phyloP scores from a whole-genome alignment of 2,113 vertebrate species.

The Platanista minor region DNA sequence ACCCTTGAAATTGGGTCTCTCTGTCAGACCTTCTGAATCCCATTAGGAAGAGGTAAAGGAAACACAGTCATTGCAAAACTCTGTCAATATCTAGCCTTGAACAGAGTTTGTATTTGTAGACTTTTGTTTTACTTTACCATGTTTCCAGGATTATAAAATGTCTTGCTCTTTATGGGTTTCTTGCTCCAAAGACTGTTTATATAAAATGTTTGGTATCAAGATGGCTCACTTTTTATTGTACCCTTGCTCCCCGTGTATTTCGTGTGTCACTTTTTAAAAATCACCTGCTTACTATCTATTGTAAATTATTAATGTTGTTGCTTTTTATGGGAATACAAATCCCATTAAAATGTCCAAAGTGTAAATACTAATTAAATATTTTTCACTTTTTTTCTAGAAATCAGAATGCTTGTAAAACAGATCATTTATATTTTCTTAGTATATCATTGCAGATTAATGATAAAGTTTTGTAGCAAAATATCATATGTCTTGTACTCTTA shows the following conservation, averaged over 20 bases:
- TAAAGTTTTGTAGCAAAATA: background rate
- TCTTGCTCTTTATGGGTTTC: background rate
- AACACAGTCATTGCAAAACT: constrained; percentile 16
- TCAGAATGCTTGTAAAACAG: background rate
- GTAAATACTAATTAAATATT: background rate
- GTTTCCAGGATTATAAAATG: background rate
- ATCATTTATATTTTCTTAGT: background rate
- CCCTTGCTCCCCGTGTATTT: background rate
- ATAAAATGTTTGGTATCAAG: background rate
- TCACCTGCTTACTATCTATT: background rate
- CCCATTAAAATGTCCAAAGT: background rate
- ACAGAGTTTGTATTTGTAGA: background rate
- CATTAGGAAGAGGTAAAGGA: constrained; percentile 36
- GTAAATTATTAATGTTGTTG: constrained; percentile 7
- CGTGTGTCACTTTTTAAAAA: background rate
- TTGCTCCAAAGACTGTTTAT: background rate
- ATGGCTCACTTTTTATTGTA: constrained; percentile 3
- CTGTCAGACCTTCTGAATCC: constrained; percentile 20
- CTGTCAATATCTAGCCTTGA: background rate
- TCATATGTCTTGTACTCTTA: background rate
- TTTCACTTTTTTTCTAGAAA: constrained; percentile 36
- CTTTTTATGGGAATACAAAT: background rate
- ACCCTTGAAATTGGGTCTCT: constrained; percentile 13
- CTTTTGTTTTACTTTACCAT: background rate
- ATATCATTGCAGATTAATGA: constrained; percentile 17